Evolutionary conservation across 1,140 invertebrate species (phyloP).

Genomic region (Drosophila persimilis): DNA sequence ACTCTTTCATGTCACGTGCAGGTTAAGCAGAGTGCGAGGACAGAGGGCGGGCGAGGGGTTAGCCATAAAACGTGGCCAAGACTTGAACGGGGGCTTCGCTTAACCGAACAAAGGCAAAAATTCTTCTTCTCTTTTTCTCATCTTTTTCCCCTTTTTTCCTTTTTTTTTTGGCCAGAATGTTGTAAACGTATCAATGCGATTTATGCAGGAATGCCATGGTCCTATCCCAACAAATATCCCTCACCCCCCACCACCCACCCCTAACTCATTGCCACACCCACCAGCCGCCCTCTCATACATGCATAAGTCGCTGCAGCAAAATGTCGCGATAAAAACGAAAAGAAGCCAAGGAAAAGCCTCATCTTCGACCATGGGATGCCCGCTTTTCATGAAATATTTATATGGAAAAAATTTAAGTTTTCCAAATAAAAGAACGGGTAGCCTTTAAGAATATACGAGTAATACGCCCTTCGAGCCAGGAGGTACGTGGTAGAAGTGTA

Average conservation of each 20-base stretch:
- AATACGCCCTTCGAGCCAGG: too few relatives aligned
- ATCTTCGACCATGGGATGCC: background rate
- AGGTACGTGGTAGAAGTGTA: too few relatives aligned
- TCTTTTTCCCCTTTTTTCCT: constrained; percentile 9
- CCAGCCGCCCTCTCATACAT: background rate
- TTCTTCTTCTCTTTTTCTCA: constrained; percentile 13
- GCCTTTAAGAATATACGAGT: background rate
- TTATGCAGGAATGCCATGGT: constrained; percentile 64
- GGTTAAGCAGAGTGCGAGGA: constrained; percentile 31
- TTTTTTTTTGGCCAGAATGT: background rate
- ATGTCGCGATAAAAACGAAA: constrained; percentile 44
- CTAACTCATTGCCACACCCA: background rate
- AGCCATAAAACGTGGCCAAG: constrained; percentile 73
- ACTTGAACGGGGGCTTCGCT: constrained; percentile 3
- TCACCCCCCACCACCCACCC: background rate
- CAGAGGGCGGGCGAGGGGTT: constrained; percentile 21
- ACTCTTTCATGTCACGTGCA: constrained; percentile 65
- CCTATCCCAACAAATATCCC: constrained; percentile 9
- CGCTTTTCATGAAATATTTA: too few relatives aligned
- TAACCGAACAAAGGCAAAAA: constrained; percentile 54
- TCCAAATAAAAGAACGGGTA: too few relatives aligned
- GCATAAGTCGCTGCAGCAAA: constrained; percentile 41
- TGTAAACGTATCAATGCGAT: constrained; percentile 72
- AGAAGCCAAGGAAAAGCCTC: background rate
- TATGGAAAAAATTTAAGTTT: too few relatives aligned